Percentiles rank a stretch among this genome's conserved stretches.
phyloP scores from a whole-genome alignment of 2,888 invertebrate genomes.

The Xestia sexstrigata region DNA sequence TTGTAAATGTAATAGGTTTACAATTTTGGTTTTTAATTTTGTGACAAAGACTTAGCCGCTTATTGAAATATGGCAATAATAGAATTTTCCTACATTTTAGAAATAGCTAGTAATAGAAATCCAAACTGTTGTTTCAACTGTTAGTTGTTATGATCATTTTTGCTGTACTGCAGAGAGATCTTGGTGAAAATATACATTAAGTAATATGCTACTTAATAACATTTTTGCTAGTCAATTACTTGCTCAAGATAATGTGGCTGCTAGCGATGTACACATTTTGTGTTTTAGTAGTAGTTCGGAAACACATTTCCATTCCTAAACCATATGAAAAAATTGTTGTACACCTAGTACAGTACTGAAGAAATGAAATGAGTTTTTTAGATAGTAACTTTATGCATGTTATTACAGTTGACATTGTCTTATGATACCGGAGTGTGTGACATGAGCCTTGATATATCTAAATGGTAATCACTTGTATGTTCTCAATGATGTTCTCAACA shows the following conservation, averaged over 20 bases:
- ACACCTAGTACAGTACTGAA: slow-evolving; percentile 8
- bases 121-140: slow-evolving; percentile 33
- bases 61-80: slow-evolving; percentile 39
- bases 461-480: slow-evolving; percentile 64
- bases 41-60: slow-evolving; percentile 36
- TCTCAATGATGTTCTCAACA: slow-evolving; percentile 57
- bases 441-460: slow-evolving; percentile 58
- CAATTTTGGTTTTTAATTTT: slow-evolving; percentile 35
- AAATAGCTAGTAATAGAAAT: slow-evolving; percentile 23
- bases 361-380: slow-evolving; percentile 20
- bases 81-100: slow-evolving; percentile 20
- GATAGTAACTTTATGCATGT: slow-evolving; percentile 66
- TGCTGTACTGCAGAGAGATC: slow-evolving; percentile 16
- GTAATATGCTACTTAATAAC: slow-evolving; percentile 22
- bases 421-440: slow-evolving; percentile 52
- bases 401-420: slow-evolving; percentile 57
- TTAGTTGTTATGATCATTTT: slow-evolving; percentile 1
- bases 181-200: slow-evolving; percentile 11
- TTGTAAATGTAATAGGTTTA: slow-evolving; percentile 45
- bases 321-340: slow-evolving; percentile 14
- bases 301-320: slow-evolving; percentile 10
- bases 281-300: slow-evolving; percentile 31
- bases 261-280: slow-evolving; percentile 17
- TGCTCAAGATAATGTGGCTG: slow-evolving; percentile 57
- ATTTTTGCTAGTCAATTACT: slow-evolving; percentile 59